Conservation (phyloP, 2,797 vertebrate genomes). For the Alcedo atthis region DNA sequence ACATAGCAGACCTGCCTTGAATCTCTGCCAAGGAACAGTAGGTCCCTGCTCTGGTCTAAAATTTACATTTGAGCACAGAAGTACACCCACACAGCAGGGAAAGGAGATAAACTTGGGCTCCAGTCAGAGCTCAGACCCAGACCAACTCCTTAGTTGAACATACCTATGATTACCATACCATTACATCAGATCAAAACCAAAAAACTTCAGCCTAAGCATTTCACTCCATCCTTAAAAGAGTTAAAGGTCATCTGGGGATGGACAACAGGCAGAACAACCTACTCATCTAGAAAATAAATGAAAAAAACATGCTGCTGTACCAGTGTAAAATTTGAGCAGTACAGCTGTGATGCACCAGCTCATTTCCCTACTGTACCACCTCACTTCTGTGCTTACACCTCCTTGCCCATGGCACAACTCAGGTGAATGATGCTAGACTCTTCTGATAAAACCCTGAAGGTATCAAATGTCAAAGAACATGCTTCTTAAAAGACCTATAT, state of each 20-base stretch:
- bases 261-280: not conserved
- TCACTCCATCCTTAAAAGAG: not conserved
- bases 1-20: not conserved
- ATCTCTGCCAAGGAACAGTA: not conserved
- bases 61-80: not conserved
- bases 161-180: not conserved
- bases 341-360: not conserved
- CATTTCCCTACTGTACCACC: not conserved
- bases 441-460: not conserved
- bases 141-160: not conserved
- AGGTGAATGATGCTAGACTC: not conserved
- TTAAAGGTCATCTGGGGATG: not conserved
- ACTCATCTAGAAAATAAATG: not conserved
- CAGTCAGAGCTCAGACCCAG: not conserved
- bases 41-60: not conserved
- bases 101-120: not conserved
- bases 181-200: not conserved
- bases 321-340: not conserved
- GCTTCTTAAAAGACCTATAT: not conserved
- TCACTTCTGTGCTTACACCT: not conserved
- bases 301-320: not conserved
- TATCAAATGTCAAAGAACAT: not conserved
- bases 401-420: not conserved
- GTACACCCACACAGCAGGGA: not conserved
- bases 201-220: not conserved